Conservation (phyloP, 1,140 invertebrate species). For the Pissodes strobi region DNA sequence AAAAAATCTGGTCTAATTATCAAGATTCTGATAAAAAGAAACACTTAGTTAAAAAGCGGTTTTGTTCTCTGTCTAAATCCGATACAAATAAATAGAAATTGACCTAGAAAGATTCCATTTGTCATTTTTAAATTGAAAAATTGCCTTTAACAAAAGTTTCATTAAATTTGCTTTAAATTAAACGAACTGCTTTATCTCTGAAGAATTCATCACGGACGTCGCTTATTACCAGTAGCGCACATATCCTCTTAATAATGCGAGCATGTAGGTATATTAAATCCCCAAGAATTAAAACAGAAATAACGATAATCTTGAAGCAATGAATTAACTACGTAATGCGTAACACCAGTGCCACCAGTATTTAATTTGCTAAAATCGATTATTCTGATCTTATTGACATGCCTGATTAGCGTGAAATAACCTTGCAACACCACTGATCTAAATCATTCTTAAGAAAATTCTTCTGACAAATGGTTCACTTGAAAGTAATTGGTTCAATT, state of each 20-base stretch:
- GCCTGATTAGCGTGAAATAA: background rate
- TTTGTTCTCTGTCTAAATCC: too few species aligned
- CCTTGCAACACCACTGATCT: slow-evolving; percentile 16
- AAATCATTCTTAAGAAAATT: slow-evolving; percentile 18
- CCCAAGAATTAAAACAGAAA: background rate
- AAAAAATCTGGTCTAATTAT: too few species aligned
- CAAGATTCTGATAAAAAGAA: too few species aligned
- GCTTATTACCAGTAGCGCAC: background rate
- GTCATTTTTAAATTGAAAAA: slow-evolving; percentile 11
- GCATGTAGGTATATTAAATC: background rate
- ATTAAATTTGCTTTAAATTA: slow-evolving; percentile 9
- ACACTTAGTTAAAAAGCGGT: too few species aligned
- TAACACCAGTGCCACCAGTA: background rate
- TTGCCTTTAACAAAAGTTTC: background rate
- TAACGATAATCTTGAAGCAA: background rate
- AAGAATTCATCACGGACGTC: background rate
- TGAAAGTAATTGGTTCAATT: slow-evolving; percentile 9
- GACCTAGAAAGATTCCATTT: background rate
- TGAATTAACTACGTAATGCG: background rate
- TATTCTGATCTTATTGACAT: too few species aligned
- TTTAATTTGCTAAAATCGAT: too few species aligned
- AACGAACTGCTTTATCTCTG: too few species aligned
- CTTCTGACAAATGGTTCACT: slow-evolving; percentile 12
- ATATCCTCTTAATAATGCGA: background rate
- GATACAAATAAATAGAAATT: too few species aligned